Evolutionary conservation across 2,888 invertebrate genomes (phyloP).

Genomic region (Troides aeacus): DNA sequence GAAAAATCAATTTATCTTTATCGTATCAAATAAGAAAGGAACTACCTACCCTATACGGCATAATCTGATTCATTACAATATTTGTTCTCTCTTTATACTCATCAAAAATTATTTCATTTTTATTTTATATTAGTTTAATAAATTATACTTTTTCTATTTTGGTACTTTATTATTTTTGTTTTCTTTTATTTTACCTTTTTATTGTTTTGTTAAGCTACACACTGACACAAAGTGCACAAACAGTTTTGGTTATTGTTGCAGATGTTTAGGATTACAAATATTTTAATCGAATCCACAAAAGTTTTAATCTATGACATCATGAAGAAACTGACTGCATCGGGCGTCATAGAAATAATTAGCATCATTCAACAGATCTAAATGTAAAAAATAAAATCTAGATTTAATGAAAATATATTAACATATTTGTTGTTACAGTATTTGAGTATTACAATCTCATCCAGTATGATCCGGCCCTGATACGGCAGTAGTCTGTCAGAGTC

Average conservation of each 20-base stretch:
- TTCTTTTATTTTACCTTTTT: background rate
- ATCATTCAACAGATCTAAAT: background rate
- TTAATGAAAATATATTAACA: too few relatives aligned
- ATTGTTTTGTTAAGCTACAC: too few relatives aligned
- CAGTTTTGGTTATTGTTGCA: too few relatives aligned
- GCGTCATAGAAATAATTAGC: too few relatives aligned
- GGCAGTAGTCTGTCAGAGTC: constrained; percentile 89
- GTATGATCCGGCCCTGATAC: constrained; percentile 89
- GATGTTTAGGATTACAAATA: too few relatives aligned
- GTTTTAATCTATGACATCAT: too few relatives aligned
- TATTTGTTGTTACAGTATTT: background rate
- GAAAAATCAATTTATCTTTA: background rate
- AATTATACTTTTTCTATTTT: constrained; percentile 69
- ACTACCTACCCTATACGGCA: background rate
- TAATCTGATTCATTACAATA: constrained; percentile 36
- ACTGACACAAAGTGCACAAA: too few relatives aligned
- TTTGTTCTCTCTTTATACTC: constrained; percentile 56
- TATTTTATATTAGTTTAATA: constrained; percentile 69
- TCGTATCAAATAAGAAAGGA: constrained; percentile 4
- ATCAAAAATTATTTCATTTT: constrained; percentile 61
- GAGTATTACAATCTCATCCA: constrained; percentile 78
- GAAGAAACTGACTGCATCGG: too few relatives aligned
- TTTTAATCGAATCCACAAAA: too few relatives aligned
- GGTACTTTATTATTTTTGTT: constrained; percentile 44
- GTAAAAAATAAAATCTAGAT: background rate